Percentiles rank a stretch among this genome's conserved stretches.
Evolutionary conservation across 2,797 vertebrate genomes (phyloP).

Genomic region (Chelidonichthys spinosus): DNA sequence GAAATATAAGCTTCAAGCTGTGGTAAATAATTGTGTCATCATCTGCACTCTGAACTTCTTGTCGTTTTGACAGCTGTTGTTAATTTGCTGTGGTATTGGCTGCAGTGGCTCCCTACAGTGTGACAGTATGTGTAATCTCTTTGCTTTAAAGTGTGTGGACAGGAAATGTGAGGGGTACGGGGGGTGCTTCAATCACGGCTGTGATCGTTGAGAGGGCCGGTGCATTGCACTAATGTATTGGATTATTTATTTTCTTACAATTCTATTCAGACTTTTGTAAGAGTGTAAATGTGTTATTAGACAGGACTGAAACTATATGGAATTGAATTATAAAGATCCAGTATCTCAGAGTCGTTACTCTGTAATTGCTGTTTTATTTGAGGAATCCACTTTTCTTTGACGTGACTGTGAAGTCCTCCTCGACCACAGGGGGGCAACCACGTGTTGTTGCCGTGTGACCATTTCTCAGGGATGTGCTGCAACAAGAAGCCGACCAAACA

Average conservation of each 20-base stretch:
- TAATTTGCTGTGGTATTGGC: slow-evolving; percentile 64
- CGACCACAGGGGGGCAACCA: slow-evolving; percentile 69
- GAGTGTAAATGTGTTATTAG: slow-evolving; percentile 57
- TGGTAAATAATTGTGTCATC: slow-evolving; percentile 72
- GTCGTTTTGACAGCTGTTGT: slow-evolving; percentile 61
- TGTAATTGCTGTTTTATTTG: slow-evolving; percentile 59
- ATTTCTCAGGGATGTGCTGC: slow-evolving; percentile 80
- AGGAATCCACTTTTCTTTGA: slow-evolving; percentile 34
- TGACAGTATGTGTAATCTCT: slow-evolving; percentile 59
- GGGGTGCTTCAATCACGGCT: slow-evolving; percentile 40
- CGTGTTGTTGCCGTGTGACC: slow-evolving; percentile 68
- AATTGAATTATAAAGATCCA: slow-evolving; percentile 37
- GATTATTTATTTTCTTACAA: slow-evolving; percentile 83
- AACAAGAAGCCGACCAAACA: slow-evolving; percentile 60
- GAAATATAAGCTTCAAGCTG: slow-evolving; percentile 69
- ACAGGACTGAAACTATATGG: slow-evolving; percentile 41
- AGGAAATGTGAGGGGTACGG: slow-evolving; percentile 29
- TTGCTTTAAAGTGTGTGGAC: slow-evolving; percentile 60
- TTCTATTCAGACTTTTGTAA: slow-evolving; percentile 70
- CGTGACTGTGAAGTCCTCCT: slow-evolving; percentile 70
- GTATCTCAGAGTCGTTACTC: slow-evolving; percentile 55
- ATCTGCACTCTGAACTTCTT: slow-evolving; percentile 65
- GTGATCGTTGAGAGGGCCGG: slow-evolving; percentile 30
- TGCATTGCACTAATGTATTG: slow-evolving; percentile 60
- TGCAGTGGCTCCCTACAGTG: slow-evolving; percentile 57